Evolutionary conservation across 2,888 invertebrate genomes (phyloP), one percentile per base, ranked within the genome.

Genomic region (Plagodis dolabraria): DNA sequence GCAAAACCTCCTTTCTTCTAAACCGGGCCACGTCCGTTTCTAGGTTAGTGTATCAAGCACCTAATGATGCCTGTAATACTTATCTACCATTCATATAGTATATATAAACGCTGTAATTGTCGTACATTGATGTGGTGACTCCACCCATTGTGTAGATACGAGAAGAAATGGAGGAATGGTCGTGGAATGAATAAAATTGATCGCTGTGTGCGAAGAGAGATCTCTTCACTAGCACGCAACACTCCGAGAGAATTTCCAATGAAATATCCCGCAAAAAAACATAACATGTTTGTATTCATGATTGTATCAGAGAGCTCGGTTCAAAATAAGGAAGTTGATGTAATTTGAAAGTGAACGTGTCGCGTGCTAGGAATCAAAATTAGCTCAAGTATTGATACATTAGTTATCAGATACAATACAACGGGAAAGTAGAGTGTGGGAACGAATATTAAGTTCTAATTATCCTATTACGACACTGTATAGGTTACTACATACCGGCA

Each of bases 311-410:
- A 53, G 74, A 74, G 74, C 51, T 53, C 59, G 61, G 70, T 69
- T 73, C 65, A 65, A 70, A 74, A 74, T 74, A 74, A 76, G 83
- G 82, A 85, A 83, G 76, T 73, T 83, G 77, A 77, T 75, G 82
- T 70, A 83, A 86, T 69, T 75, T 69, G 80, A 85, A 86, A 86
- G 86, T 84, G 81, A 85, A 74, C 65, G 82, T 71, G 73, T 75
- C 62, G 76, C 77, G 77, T 80, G 80, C 65, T 55, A 33, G 51
- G 74, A 72, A 76, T 77, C 63, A 61, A 56, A 69, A 68, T 72
- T 69, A 58, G 68, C 65, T 64, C 59, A 49, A 57, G 52, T 62
- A 63, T 66, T 67, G 63, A 64, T 57, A 50, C 22, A 51, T 48
- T 63, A 56, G 59, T 58, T 47, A 43, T 40, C 40, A 47, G 51